These are phyloP conservation scores for Philotrypesis tridentata DNA, from an alignment of 1,140 invertebrate species.

Conservation along the genomic window DNA sequence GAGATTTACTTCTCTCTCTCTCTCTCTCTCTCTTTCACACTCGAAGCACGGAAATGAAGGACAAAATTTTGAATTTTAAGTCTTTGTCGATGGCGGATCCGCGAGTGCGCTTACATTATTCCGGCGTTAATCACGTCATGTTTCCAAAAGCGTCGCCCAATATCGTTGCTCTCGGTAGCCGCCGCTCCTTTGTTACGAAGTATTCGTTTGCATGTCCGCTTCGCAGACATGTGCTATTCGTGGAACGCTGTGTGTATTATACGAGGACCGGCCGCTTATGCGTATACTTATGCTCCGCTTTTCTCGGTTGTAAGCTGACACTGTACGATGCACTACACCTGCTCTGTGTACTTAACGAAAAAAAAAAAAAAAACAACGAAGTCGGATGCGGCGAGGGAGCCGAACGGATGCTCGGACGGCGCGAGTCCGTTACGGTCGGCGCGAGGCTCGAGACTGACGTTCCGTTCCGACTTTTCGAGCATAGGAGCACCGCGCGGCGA, in stretches of 20 bases:
- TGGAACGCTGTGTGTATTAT: too few relatives aligned
- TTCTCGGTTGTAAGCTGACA: neutral
- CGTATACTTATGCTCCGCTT: neutral
- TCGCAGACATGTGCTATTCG: neutral
- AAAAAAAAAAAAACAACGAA: neutral
- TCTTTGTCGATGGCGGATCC: neutral
- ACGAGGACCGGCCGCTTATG: too few relatives aligned
- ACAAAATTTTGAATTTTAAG: neutral
- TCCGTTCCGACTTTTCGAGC: neutral
- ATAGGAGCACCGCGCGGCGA: too few relatives aligned
- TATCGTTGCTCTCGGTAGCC: too few relatives aligned
- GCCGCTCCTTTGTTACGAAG: neutral
- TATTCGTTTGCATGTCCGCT: neutral
- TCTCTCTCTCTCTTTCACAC: too few relatives aligned
- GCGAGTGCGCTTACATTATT: neutral
- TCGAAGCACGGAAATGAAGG: neutral
- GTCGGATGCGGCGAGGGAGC: too few relatives aligned
- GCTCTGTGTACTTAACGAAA: neutral
- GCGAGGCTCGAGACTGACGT: slow-evolving; percentile 56
- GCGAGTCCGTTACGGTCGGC: slow-evolving; percentile 50
- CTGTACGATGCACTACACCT: slow-evolving; percentile 10
- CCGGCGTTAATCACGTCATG: neutral
- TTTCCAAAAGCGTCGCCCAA: too few relatives aligned
- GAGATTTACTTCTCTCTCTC: neutral
- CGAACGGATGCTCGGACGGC: slow-evolving; percentile 5